These are phyloP conservation scores for Himantopus leucocephalus DNA, from an alignment of 2,113 vertebrate species.

Conservation along the genomic window DNA sequence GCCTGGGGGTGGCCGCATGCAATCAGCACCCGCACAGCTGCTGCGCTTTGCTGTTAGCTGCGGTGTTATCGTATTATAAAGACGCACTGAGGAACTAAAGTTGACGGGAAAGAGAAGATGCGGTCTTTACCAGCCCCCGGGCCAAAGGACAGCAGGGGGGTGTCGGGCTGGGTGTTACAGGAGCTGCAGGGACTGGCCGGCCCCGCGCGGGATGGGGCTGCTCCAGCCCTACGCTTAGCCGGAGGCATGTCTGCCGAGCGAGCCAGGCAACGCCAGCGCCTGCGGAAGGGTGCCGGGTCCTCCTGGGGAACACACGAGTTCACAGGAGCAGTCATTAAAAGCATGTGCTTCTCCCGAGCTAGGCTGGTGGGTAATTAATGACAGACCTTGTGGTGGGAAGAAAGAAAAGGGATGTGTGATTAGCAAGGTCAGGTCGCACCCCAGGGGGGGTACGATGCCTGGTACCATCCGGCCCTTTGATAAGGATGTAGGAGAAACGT, in stretches of 20 bases:
- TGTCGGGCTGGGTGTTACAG: fast-evolving
- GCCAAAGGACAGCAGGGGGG: too few species aligned
- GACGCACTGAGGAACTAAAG: fast-evolving
- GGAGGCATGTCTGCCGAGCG: fast-evolving
- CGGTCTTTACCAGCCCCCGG: fast-evolving
- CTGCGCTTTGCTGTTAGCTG: fast-evolving
- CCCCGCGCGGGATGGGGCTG: not conserved
- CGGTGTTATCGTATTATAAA: fast-evolving
- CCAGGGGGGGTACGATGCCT: too few species aligned
- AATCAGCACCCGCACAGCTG: fast-evolving
- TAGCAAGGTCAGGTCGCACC: too few species aligned
- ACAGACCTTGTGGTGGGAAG: not conserved
- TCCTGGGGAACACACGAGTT: not conserved
- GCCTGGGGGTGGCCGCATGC: fast-evolving
- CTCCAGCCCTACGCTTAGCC: fast-evolving
- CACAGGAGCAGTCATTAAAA: fast-evolving
- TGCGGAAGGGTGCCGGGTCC: not conserved
- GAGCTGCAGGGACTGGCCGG: not conserved
- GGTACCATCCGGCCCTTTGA: not conserved
- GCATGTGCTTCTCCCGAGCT: fast-evolving
- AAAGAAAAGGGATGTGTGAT: not conserved
- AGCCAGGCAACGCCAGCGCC: fast-evolving
- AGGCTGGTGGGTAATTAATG: fast-evolving
- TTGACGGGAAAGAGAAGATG: fast-evolving
- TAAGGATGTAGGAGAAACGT: fast-evolving